Conservation (phyloP, 2,888 invertebrate species). For the Pheosia gnoma region DNA sequence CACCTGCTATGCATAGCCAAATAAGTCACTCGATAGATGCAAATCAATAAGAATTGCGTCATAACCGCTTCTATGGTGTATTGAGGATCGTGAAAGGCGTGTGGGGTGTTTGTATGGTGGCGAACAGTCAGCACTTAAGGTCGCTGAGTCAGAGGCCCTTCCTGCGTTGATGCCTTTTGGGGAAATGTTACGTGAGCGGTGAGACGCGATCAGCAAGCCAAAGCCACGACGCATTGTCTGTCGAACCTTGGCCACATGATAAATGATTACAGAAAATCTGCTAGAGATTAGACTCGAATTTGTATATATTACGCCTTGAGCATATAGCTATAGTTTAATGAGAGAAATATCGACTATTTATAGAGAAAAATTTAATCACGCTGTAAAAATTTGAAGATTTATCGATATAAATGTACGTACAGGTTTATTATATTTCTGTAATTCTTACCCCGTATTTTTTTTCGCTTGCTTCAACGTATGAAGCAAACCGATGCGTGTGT, state of each 20-base stretch:
- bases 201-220: slow-evolving; percentile 67
- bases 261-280: background rate
- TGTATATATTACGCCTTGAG: background rate
- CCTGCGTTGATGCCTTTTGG: slow-evolving; percentile 72
- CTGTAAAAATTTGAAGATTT: too few species aligned
- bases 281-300: background rate
- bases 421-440: too few species aligned
- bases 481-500: background rate
- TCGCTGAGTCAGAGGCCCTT: slow-evolving; percentile 78
- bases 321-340: too few species aligned
- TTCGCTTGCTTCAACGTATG: background rate
- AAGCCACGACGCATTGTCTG: slow-evolving; percentile 62
- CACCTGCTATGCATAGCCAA: slow-evolving; percentile 48
- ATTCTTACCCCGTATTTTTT: background rate
- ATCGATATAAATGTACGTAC: too few species aligned
- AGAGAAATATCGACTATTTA: too few species aligned
- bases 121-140: slow-evolving; percentile 55
- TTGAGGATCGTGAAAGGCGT: slow-evolving; percentile 73
- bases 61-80: slow-evolving; percentile 51
- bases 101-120: slow-evolving; percentile 48
- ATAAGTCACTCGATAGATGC: slow-evolving; percentile 58
- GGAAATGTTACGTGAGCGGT: slow-evolving; percentile 72
- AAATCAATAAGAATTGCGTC: slow-evolving; percentile 71
- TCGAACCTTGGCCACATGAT: slow-evolving; percentile 27
- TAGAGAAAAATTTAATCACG: too few species aligned